Conservation (phyloP, 2,888 invertebrate genomes). For the Sylvicola cinctus region DNA sequence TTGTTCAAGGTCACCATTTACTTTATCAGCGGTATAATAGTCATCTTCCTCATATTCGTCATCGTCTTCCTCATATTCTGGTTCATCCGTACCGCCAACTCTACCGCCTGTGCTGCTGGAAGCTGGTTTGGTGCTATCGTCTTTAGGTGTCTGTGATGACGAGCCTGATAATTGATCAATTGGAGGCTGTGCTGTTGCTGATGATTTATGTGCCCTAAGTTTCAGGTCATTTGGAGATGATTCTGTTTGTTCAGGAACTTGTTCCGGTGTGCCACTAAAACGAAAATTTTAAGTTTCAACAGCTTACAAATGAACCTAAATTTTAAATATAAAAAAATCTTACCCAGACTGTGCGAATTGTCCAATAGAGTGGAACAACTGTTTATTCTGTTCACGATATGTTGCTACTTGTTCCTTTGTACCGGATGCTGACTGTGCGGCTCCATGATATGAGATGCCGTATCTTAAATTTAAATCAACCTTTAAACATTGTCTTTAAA, state of each 20-base stretch:
- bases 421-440: conserved; percentile 66
- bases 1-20: conserved; percentile 31
- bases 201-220: conserved; percentile 4
- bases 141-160: conserved; percentile 4
- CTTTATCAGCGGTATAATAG: conserved; percentile 28
- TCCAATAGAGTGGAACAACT: conserved; percentile 42
- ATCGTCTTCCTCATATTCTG: conserved; percentile 27
- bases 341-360: conserved; percentile 14
- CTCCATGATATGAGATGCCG: conserved; percentile 56
- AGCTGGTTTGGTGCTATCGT: conserved; percentile 7
- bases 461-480: no score
- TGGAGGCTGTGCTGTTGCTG: conserved; percentile 3
- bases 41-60: conserved; percentile 23
- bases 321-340: conserved; percentile 2
- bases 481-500: background rate
- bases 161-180: background rate
- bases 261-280: background rate
- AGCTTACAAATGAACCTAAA: background rate
- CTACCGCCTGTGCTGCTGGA: no score
- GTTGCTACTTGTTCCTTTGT: conserved; percentile 31
- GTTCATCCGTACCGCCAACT: conserved; percentile 19
- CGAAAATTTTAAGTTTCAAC: background rate
- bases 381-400: conserved; percentile 46
- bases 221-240: conserved; percentile 5
- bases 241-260: background rate